phyloP scores from a whole-genome alignment of 2,888 invertebrate genomes.

The Phrixothrix hirtus region DNA sequence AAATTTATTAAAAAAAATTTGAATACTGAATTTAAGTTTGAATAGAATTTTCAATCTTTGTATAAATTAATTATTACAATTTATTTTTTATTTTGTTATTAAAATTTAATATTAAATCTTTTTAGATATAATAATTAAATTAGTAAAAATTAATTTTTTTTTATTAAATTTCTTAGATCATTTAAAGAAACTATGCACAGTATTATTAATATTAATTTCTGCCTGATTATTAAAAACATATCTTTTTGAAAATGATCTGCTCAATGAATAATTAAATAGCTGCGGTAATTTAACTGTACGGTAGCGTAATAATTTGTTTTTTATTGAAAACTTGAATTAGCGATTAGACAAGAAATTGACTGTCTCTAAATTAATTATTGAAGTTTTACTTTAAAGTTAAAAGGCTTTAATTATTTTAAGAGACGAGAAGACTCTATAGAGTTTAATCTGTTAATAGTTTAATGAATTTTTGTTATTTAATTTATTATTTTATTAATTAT shows the following conservation, averaged over 20 bases:
- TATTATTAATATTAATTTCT: conserved; percentile 62
- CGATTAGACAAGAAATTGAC: too few relatives aligned
- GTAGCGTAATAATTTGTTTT: conserved; percentile 82
- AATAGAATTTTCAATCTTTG: too few relatives aligned
- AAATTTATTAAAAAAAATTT: too few relatives aligned
- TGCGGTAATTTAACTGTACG: conserved; percentile 78
- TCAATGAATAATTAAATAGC: conserved; percentile 75
- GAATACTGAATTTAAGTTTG: too few relatives aligned
- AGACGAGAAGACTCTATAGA: too few relatives aligned
- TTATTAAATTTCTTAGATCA: conserved; percentile 46
- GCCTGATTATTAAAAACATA: conserved; percentile 81
- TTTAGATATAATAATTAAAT: conserved; percentile 57
- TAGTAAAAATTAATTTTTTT: too few relatives aligned
- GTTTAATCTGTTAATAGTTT: too few relatives aligned
- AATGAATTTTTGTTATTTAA: conserved; percentile 49
- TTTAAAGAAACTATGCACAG: conserved; percentile 68
- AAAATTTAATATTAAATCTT: conserved; percentile 55
- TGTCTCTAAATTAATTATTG: conserved; percentile 57
- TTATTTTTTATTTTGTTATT: conserved; percentile 49
- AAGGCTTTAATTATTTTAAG: too few relatives aligned
- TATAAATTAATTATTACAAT: too few relatives aligned
- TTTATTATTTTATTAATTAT: too few relatives aligned
- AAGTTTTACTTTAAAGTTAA: too few relatives aligned
- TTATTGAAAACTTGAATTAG: too few relatives aligned
- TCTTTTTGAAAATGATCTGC: conserved; percentile 69